These are phyloP conservation scores for Chlamydotis undulata DNA, from an alignment of 2,113 vertebrate genomes.

Conservation along the genomic window DNA sequence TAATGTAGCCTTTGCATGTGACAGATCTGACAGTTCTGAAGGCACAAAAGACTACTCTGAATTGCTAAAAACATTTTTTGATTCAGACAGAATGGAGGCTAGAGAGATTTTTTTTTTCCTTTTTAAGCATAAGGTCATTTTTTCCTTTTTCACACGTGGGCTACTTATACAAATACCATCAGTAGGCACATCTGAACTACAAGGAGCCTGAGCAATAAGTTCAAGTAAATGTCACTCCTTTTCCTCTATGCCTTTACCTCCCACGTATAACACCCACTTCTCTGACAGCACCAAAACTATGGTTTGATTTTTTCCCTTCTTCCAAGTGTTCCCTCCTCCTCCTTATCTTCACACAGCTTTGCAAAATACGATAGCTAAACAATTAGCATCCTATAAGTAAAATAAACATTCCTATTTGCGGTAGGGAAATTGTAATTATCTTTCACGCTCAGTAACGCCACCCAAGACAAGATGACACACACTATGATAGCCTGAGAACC, in stretches of 20 bases:
- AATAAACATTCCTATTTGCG: background rate
- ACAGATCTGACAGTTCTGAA: background rate
- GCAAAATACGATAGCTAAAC: background rate
- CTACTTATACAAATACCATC: conserved; percentile 18
- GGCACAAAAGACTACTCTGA: background rate
- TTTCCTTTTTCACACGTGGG: background rate
- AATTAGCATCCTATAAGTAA: background rate
- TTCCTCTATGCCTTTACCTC: background rate
- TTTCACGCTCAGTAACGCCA: background rate
- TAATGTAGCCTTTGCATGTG: background rate
- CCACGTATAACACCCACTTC: background rate
- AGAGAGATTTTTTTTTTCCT: background rate
- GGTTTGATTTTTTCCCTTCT: background rate
- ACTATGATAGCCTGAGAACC: background rate
- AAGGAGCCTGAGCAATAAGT: background rate
- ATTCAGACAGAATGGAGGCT: background rate
- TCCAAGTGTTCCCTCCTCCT: background rate
- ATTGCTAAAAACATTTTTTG: background rate
- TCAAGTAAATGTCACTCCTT: conserved; percentile 33
- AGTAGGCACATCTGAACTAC: conserved; percentile 7
- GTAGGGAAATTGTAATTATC: background rate
- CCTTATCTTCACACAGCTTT: background rate
- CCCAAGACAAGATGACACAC: background rate
- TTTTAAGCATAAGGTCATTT: background rate
- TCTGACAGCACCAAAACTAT: background rate